phyloP scores from a whole-genome alignment of 2,888 invertebrate species.

The Sminthurinus aureus region DNA sequence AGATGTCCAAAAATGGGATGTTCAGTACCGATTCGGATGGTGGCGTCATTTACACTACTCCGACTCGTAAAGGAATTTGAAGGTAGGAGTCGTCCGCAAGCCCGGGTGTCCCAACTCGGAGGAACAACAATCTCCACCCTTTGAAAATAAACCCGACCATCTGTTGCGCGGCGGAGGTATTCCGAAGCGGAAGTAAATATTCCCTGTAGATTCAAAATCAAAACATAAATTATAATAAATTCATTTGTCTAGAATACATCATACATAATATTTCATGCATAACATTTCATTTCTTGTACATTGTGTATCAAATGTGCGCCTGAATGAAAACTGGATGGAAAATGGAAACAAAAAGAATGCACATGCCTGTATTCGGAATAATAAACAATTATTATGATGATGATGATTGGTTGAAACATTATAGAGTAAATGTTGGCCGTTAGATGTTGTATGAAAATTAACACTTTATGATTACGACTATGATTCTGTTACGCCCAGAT shows the following conservation, averaged over 20 bases:
- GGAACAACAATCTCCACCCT: conserved; percentile 71
- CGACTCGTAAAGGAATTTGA: conserved; percentile 65
- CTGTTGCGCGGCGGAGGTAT: conserved; percentile 69
- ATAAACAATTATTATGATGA: too few relatives aligned
- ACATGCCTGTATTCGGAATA: too few relatives aligned
- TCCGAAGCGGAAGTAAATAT: conserved; percentile 69
- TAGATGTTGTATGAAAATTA: too few relatives aligned
- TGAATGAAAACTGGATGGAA: too few relatives aligned
- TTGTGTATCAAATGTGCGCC: too few relatives aligned
- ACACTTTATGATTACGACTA: too few relatives aligned
- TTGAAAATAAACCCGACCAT: conserved; percentile 69
- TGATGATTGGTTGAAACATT: too few relatives aligned
- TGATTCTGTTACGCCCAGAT: too few relatives aligned
- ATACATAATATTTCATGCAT: too few relatives aligned
- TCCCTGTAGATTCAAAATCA: conserved; percentile 64
- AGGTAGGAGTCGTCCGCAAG: conserved; percentile 59
- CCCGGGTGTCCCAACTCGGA: conserved; percentile 66
- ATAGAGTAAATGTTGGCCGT: too few relatives aligned
- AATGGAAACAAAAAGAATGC: background rate
- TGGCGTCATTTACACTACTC: conserved; percentile 64
- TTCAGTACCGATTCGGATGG: conserved; percentile 67
- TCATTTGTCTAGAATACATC: background rate
- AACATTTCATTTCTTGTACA: background rate
- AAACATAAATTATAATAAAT: conserved; percentile 37
- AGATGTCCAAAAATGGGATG: conserved; percentile 67